These are phyloP conservation scores for Dyspetes luteomarginatus DNA, from an alignment of 2,888 invertebrate species.

Conservation along the genomic window DNA sequence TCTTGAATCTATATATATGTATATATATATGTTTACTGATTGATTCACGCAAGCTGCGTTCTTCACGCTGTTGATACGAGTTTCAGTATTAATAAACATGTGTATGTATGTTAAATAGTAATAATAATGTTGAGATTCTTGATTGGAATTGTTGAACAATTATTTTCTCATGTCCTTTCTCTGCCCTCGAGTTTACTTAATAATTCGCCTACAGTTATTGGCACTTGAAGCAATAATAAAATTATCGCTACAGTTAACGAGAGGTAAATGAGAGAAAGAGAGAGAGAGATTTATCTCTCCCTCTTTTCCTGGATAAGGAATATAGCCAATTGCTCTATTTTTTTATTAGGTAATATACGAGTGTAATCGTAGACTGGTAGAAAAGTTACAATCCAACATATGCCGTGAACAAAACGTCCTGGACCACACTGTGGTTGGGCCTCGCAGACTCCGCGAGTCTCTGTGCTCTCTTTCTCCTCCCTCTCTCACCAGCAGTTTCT, in stretches of 20 bases:
- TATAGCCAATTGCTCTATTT: too few relatives aligned
- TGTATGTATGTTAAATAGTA: neutral
- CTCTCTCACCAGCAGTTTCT: neutral
- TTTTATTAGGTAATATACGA: too few relatives aligned
- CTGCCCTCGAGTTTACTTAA: neutral
- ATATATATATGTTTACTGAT: constrained; percentile 57
- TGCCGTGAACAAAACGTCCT: too few relatives aligned
- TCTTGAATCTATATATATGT: neutral
- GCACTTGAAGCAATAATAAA: neutral
- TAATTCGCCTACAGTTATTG: neutral
- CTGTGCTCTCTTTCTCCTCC: neutral
- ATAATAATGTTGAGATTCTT: constrained; percentile 36
- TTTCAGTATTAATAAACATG: constrained; percentile 21
- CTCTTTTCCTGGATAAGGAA: neutral
- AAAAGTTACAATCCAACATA: too few relatives aligned
- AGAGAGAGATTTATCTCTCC: constrained; percentile 10
- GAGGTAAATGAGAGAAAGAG: too few relatives aligned
- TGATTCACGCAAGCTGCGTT: constrained; percentile 47
- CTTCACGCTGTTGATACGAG: constrained; percentile 41
- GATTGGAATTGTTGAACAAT: constrained; percentile 40
- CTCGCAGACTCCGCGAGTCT: too few relatives aligned
- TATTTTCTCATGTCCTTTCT: neutral
- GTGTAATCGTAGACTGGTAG: too few relatives aligned
- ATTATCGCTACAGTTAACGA: neutral
- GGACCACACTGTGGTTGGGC: too few relatives aligned